Conservation (phyloP, 2,888 invertebrate species). For the Eustalomyia histrio region DNA sequence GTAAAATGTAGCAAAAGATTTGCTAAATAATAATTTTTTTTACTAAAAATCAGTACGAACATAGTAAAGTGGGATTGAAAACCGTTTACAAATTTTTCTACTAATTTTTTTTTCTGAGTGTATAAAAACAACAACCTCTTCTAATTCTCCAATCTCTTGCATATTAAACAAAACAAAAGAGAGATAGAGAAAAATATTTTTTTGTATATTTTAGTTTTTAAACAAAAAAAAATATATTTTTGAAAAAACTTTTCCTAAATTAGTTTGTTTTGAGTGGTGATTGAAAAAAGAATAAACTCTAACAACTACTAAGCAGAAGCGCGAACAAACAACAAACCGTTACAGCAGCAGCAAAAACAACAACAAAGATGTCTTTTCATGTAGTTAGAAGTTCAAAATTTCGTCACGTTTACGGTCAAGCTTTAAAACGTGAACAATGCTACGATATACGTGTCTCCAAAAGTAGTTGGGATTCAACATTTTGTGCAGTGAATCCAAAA, state of each 20-base stretch:
- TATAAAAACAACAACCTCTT: slow-evolving; percentile 41
- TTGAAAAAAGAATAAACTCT: neutral
- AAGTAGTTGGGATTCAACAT: slow-evolving; percentile 98
- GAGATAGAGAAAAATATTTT: slow-evolving; percentile 35
- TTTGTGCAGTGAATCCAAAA: slow-evolving; percentile 99
- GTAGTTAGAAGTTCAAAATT: slow-evolving; percentile 98
- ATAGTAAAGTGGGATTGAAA: too few relatives aligned
- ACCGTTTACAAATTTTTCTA: too few relatives aligned
- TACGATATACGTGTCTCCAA: slow-evolving; percentile 98
- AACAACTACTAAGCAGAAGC: neutral
- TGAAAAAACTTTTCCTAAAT: slow-evolving; percentile 28
- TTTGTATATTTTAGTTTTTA: slow-evolving; percentile 41
- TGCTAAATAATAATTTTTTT: slow-evolving; percentile 51
- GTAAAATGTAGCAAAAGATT: too few relatives aligned
- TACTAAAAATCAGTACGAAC: too few relatives aligned
- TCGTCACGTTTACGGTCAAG: slow-evolving; percentile 94
- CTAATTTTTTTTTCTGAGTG: too few relatives aligned
- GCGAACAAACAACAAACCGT: neutral
- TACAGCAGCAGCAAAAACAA: slow-evolving; percentile 18
- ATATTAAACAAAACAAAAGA: slow-evolving; percentile 23
- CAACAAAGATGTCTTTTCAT: slow-evolving; percentile 92
- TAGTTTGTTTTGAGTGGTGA: slow-evolving; percentile 48
- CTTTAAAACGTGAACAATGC: slow-evolving; percentile 96
- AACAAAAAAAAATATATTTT: neutral
- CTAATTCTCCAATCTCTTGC: slow-evolving; percentile 31